phyloP scores from a whole-genome alignment of 2,888 invertebrate genomes.

The Nycteola revayana region DNA sequence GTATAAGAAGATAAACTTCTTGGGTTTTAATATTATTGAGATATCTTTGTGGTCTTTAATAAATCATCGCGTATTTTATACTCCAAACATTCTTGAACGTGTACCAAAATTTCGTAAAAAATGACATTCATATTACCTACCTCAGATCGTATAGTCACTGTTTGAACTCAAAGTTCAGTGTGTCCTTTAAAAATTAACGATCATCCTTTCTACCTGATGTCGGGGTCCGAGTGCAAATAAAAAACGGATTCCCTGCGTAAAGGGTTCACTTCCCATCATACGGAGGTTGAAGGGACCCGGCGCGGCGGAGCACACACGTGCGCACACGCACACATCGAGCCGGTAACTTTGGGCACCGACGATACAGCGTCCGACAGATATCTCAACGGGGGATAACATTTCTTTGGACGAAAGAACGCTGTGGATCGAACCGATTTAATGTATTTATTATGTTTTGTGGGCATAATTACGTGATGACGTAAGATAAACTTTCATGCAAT shows the following conservation, averaged over 20 bases:
- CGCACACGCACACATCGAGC: conserved; percentile 32
- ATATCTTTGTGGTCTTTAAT: too few relatives aligned
- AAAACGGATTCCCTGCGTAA: conserved; percentile 80
- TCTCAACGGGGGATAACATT: conserved; percentile 76
- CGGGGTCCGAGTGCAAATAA: conserved; percentile 82
- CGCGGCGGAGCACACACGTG: conserved; percentile 24
- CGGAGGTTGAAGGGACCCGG: conserved; percentile 62
- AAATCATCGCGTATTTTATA: too few relatives aligned
- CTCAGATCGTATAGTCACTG: conserved; percentile 45
- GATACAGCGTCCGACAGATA: conserved; percentile 69
- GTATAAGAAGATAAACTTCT: too few relatives aligned
- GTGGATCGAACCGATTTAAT: conserved; percentile 43
- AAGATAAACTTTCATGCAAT: too few relatives aligned
- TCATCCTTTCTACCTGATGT: conserved; percentile 82
- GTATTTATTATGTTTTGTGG: conserved; percentile 3
- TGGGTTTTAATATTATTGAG: too few relatives aligned
- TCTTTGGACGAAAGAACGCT: conserved; percentile 61
- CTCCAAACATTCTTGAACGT: too few relatives aligned
- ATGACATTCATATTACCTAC: conserved; percentile 9
- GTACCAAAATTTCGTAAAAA: too few relatives aligned
- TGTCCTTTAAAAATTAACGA: conserved; percentile 81
- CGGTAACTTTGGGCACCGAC: conserved; percentile 52
- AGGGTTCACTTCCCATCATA: conserved; percentile 83
- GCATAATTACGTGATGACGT: too few relatives aligned
- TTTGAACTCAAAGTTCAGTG: conserved; percentile 62